A percentile compares a stretch with the other conserved stretches of the same genome.
phyloP scores from a whole-genome alignment of 2,113 vertebrate species.

The Psammodynastes pulverulentus region DNA sequence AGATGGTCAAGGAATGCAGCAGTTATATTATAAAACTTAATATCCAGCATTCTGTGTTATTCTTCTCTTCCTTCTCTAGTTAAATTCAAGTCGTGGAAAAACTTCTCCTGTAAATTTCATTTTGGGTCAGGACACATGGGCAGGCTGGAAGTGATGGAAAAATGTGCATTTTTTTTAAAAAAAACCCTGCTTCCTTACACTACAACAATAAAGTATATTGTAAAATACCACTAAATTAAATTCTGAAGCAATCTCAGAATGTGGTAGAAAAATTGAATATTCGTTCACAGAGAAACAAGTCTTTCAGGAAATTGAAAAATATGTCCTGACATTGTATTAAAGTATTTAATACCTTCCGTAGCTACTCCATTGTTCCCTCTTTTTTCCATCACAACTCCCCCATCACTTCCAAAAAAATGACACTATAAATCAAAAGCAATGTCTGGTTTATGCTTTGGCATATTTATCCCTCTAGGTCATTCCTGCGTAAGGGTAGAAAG shows the following conservation, averaged over 20 bases:
- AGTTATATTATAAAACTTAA: not conserved
- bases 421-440: slow-evolving; percentile 49
- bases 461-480: slow-evolving; percentile 44
- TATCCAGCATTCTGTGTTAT: not conserved
- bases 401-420: slow-evolving; percentile 22
- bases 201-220: not conserved
- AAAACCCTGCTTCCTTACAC: not conserved
- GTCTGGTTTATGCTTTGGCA: slow-evolving; percentile 44
- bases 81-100: not conserved
- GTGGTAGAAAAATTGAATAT: not conserved
- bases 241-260: not conserved
- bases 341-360: not conserved
- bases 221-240: not conserved
- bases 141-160: not conserved
- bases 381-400: slow-evolving; percentile 46
- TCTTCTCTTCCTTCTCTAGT: not conserved
- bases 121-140: not conserved
- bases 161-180: not conserved
- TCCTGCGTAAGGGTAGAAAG: slow-evolving; percentile 25
- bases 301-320: not conserved
- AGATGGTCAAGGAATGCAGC: not conserved
- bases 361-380: slow-evolving; percentile 11
- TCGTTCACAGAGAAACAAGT: not conserved
- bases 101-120: not conserved
- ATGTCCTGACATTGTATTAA: not conserved